Percentiles rank a stretch among this genome's conserved stretches.
phyloP scores from a whole-genome alignment of 2,888 invertebrate species.

The Agelastica alni region DNA sequence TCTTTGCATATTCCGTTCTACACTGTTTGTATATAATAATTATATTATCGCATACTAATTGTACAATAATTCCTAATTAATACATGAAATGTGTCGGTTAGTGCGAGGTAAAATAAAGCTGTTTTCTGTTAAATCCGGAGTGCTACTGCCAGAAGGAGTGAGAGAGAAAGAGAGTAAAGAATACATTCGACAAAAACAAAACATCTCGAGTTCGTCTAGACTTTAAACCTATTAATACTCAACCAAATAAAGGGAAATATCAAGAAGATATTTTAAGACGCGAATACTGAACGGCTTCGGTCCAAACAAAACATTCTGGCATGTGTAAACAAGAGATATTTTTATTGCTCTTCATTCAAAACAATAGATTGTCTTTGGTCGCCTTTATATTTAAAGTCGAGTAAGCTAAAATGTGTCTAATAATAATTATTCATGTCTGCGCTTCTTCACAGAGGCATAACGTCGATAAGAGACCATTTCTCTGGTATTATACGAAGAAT shows the following conservation, averaged over 20 bases:
- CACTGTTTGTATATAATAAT: too few species aligned
- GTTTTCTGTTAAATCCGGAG: too few species aligned
- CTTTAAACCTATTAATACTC: slow-evolving; percentile 8
- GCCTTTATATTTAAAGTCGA: slow-evolving; percentile 5
- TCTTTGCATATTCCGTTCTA: too few species aligned
- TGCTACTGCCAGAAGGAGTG: too few species aligned
- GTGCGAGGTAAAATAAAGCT: too few species aligned
- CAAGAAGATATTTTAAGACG: slow-evolving; percentile 8
- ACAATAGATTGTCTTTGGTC: slow-evolving; percentile 8
- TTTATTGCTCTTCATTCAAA: slow-evolving; percentile 11
- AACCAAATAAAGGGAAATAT: slow-evolving; percentile 7
- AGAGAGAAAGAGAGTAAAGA: too few species aligned
- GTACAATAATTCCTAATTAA: too few species aligned
- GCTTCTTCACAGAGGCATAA: neutral
- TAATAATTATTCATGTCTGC: slow-evolving; percentile 8
- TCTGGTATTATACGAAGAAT: too few species aligned
- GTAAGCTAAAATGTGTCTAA: slow-evolving; percentile 5
- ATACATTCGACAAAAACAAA: slow-evolving; percentile 1
- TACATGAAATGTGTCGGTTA: too few species aligned
- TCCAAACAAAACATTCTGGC: slow-evolving; percentile 9
- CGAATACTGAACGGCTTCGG: neutral
- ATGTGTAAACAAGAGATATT: slow-evolving; percentile 12
- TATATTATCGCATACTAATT: too few species aligned
- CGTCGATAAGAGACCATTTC: too few species aligned
- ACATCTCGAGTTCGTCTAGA: slow-evolving; percentile 3